Evolutionary conservation across 30 jellyfish, hydroid and myxozoan species (phyloP), one percentile per base, ranked within the genome.

Genomic region (Turritopsis rubra): DNA sequence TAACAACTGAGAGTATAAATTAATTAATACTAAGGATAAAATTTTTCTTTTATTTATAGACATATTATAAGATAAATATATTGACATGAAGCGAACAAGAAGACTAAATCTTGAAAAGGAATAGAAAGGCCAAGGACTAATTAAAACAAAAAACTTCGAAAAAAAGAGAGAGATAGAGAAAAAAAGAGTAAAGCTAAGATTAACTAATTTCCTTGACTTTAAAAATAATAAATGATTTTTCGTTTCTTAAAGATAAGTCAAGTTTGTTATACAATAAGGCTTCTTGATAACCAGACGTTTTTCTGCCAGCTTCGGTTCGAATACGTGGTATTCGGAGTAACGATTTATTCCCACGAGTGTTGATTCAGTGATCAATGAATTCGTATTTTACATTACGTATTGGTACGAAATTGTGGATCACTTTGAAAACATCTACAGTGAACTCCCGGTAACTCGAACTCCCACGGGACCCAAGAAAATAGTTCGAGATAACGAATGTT

Each of bases 381-480:
- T 71, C 75, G 78, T 70, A 83, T 81, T 74, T 17, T 52, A 66
- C 53, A n/a, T 74, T 75, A n/a, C 0, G 77, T 68, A 68, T 68
- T 0, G 77, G 77, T 52, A 53, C 91, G 0, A 73, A 83, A 54
- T 84, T 75, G 66, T 84, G 90, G 80, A 83, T 16, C 75, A 89
- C 78, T 80, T 80, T 87, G 81, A 87, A 81, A 81, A 80, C 90
- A 29, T 87, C 90, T 73, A 66, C 80, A 79, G 89, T 90, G 54
- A 80, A 79, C 87, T 82, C 72, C 75, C 16, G 31, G 79, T 28
- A 71, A 68, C 77, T n/a, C n/a, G n/a, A n/a, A n/a, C n/a, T n/a
- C n/a, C n/a, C n/a, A n/a, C n/a, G n/a, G n/a, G n/a, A n/a, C n/a
- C n/a, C n/a, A 77, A n/a, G n/a, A n/a, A n/a, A n/a, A n/a, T n/a